Conservation (phyloP, 1,140 invertebrate genomes). For the Drosophila asahinai region DNA sequence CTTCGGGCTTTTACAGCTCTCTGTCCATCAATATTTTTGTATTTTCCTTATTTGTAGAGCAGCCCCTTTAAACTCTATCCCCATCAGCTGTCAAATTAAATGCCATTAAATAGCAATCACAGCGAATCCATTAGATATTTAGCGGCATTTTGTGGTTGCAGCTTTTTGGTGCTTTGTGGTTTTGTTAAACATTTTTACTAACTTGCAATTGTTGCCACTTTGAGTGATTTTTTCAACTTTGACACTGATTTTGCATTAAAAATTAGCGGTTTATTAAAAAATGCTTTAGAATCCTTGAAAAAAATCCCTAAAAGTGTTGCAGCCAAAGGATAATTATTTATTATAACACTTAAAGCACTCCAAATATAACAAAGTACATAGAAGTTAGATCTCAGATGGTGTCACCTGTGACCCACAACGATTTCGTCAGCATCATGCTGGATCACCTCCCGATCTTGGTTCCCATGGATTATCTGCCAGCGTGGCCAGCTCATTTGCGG, state of each 20-base stretch:
- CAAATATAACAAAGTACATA: neutral
- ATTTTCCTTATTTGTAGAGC: slow-evolving; percentile 18
- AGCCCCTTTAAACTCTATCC: neutral
- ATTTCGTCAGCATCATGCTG: neutral
- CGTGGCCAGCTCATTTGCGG: slow-evolving; percentile 47
- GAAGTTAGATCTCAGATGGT: neutral
- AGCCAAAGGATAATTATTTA: neutral
- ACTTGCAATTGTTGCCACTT: neutral
- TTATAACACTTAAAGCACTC: too few species aligned
- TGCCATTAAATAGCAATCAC: slow-evolving; percentile 32
- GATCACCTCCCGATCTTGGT: slow-evolving; percentile 6
- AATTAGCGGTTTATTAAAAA: neutral
- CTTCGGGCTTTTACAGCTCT: neutral
- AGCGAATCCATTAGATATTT: slow-evolving; percentile 11
- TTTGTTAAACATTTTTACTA: slow-evolving; percentile 21
- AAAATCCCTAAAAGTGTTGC: neutral
- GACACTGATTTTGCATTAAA: neutral
- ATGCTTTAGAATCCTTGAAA: neutral
- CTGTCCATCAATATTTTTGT: slow-evolving; percentile 7
- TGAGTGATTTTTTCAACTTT: neutral
- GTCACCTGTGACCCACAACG: slow-evolving; percentile 8
- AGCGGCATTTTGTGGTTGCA: slow-evolving; percentile 33
- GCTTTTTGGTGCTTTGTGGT: slow-evolving; percentile 36
- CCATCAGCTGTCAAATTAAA: slow-evolving; percentile 38
- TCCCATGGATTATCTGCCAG: slow-evolving; percentile 57